Percentiles rank a stretch among this genome's conserved stretches.
Conservation (phyloP, 2,888 invertebrate species). For the Uropetala carovei region DNA sequence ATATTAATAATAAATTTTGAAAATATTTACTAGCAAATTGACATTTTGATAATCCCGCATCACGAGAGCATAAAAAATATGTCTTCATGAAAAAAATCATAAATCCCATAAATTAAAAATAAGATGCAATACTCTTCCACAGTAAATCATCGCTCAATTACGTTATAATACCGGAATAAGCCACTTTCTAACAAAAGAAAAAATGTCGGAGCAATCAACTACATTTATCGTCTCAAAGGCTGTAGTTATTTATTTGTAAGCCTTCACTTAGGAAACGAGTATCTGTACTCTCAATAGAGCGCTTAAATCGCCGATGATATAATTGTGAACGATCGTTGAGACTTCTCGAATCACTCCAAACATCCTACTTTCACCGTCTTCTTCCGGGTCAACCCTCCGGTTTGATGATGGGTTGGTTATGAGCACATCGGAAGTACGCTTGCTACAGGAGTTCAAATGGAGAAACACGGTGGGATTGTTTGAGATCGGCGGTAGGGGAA, state of each 20-base stretch:
- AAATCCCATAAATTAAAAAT: too few species aligned
- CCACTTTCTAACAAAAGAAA: too few species aligned
- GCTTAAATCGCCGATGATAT: not conserved
- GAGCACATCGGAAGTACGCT: not conserved
- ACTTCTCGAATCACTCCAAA: not conserved
- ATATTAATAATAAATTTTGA: too few species aligned
- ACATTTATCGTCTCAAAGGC: not conserved
- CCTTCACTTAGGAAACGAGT: not conserved
- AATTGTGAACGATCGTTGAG: not conserved
- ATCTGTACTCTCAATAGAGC: not conserved
- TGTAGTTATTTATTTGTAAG: not conserved
- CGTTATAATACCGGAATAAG: too few species aligned
- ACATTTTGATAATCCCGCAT: too few species aligned
- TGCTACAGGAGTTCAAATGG: not conserved
- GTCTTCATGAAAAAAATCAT: too few species aligned
- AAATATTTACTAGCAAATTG: too few species aligned
- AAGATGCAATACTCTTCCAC: too few species aligned
- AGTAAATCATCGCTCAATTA: too few species aligned
- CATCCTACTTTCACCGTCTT: not conserved
- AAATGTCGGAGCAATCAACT: too few species aligned
- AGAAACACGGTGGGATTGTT: not conserved
- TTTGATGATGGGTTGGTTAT: slow-evolving; percentile 1
- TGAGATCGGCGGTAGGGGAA: not conserved
- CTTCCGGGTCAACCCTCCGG: slow-evolving; percentile 9
- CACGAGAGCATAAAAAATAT: too few species aligned